Percentiles rank a stretch among this genome's conserved stretches.
Conservation (phyloP, 2,888 invertebrate genomes). For the Eupeodes luniger region DNA sequence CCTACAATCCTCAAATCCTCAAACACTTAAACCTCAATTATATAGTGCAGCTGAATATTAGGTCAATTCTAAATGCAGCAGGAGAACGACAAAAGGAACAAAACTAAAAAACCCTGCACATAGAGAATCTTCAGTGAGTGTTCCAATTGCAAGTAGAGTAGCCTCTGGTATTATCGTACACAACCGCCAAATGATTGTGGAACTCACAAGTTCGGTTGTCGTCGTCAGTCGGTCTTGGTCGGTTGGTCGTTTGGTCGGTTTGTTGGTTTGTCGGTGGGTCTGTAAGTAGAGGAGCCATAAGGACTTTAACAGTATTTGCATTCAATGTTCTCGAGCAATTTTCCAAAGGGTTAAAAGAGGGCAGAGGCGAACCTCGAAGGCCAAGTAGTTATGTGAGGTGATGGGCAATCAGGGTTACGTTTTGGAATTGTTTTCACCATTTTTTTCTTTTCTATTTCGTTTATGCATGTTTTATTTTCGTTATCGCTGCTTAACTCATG, state of each 20-base stretch:
- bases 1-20: not conserved
- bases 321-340: constrained; percentile 38
- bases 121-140: constrained; percentile 39
- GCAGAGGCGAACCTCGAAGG: constrained; percentile 46
- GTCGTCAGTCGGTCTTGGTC: constrained; percentile 13
- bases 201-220: constrained; percentile 35
- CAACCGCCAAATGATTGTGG: constrained; percentile 68
- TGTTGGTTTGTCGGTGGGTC: constrained; percentile 18
- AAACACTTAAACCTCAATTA: not conserved
- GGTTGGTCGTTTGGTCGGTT: not conserved
- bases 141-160: constrained; percentile 43
- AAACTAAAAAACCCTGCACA: constrained; percentile 4
- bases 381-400: constrained; percentile 64
- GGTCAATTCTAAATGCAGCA: constrained; percentile 28
- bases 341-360: not conserved
- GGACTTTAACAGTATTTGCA: constrained; percentile 71
- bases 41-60: constrained; percentile 2
- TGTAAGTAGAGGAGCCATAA: constrained; percentile 15
- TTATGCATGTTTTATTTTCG: constrained; percentile 43
- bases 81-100: not conserved
- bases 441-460: constrained; percentile 20
- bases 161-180: constrained; percentile 60
- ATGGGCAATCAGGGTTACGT: constrained; percentile 60
- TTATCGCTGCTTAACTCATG: constrained; percentile 62
- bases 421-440: constrained; percentile 51